Evolutionary conservation across 2,797 vertebrate genomes (phyloP).

Genomic region (Sylvilagus floridanus): DNA sequence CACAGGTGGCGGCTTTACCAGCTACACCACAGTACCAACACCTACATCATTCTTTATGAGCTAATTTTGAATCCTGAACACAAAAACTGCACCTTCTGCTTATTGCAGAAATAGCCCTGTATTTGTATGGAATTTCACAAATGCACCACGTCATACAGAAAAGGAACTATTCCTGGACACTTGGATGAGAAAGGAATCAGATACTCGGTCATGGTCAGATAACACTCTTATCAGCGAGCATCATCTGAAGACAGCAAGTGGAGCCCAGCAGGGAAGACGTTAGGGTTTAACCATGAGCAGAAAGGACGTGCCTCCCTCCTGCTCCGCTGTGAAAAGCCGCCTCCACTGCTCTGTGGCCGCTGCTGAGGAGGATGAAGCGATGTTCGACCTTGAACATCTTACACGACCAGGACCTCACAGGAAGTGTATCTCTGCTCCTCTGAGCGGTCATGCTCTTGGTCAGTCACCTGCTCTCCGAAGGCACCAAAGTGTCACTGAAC

Average conservation of each 20-base stretch:
- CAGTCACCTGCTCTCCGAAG: accelerated
- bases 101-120: background rate
- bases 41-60: background rate
- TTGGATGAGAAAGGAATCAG: background rate
- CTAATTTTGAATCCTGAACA: slow-evolving; percentile 37
- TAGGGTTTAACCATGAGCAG: background rate
- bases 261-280: background rate
- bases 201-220: background rate
- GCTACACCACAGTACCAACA: too few relatives aligned
- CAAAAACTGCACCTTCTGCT: background rate
- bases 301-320: too few relatives aligned
- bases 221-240: background rate
- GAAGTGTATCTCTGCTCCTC: background rate
- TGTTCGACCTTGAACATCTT: background rate
- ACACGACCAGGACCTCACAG: background rate
- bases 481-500: background rate
- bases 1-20: too few relatives aligned
- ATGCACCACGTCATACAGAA: background rate
- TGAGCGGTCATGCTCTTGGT: background rate
- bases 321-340: background rate
- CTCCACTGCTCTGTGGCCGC: background rate
- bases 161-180: slow-evolving; percentile 5
- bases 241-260: background rate
- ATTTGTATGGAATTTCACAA: slow-evolving; percentile 6
- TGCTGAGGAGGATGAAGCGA: background rate